Percentiles rank a stretch among this genome's conserved stretches.
These are phyloP conservation scores for Antechinus flavipes DNA, from an alignment of 2,113 vertebrate genomes.

Conservation along the genomic window DNA sequence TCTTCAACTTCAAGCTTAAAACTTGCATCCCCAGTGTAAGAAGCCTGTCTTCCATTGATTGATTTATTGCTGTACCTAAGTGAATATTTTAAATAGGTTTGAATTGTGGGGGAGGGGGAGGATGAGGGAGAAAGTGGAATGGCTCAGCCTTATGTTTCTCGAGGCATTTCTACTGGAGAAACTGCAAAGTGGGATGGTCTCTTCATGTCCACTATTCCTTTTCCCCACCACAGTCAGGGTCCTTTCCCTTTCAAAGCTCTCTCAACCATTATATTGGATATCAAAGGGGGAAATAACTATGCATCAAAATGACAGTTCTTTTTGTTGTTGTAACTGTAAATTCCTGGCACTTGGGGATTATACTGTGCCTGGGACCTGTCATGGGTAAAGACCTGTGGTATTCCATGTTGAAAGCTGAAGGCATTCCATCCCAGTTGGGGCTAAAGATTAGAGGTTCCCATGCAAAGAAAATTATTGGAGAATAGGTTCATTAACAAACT, in stretches of 20 bases:
- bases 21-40: not conserved
- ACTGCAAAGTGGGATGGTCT: not conserved
- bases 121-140: not conserved
- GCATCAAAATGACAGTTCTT: not conserved
- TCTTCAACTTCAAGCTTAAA: not conserved
- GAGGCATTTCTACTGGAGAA: not conserved
- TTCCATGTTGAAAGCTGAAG: not conserved
- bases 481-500: not conserved
- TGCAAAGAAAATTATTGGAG: not conserved
- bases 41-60: not conserved
- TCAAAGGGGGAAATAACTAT: not conserved
- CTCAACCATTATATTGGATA: not conserved
- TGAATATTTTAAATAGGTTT: slow-evolving; percentile 4
- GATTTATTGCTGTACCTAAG: not conserved
- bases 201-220: not conserved
- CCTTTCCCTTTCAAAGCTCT: not conserved
- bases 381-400: not conserved
- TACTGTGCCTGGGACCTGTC: not conserved
- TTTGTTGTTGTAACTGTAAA: not conserved
- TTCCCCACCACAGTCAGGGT: not conserved
- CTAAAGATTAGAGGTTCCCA: not conserved
- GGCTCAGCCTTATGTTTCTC: not conserved
- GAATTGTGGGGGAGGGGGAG: not conserved
- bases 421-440: not conserved
- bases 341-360: not conserved